phyloP scores from a whole-genome alignment of 1,140 invertebrate species.

The Lerema accius region DNA sequence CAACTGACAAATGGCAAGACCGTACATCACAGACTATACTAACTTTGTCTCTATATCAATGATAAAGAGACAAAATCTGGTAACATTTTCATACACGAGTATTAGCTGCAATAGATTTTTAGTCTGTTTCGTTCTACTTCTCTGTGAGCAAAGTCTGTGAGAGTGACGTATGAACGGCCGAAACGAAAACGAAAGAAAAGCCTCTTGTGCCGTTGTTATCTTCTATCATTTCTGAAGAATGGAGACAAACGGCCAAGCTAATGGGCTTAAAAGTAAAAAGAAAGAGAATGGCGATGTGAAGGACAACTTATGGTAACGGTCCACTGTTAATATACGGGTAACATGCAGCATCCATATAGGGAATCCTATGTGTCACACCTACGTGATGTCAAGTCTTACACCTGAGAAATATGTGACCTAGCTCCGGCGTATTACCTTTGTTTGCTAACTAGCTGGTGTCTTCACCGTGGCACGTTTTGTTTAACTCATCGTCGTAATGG shows the following conservation, averaged over 20 bases:
- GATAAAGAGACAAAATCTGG: too few species aligned
- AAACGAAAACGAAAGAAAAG: conserved; percentile 82
- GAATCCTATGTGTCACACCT: conserved; percentile 82
- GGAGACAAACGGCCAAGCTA: conserved; percentile 83
- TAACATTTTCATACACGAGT: conserved; percentile 36
- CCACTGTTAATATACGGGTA: conserved; percentile 69
- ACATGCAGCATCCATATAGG: conserved; percentile 77
- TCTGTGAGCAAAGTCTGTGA: conserved; percentile 41
- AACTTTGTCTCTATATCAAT: too few species aligned
- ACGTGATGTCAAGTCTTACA: conserved; percentile 77
- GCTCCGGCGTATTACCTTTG: conserved; percentile 71
- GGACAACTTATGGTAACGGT: conserved; percentile 86
- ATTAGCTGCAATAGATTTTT: conserved; percentile 25
- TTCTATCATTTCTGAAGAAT: conserved; percentile 81
- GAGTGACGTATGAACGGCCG: conserved; percentile 82
- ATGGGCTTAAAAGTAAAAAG: conserved; percentile 85
- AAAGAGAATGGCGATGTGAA: conserved; percentile 85
- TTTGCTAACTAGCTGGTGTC: conserved; percentile 63
- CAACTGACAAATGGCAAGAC: too few species aligned
- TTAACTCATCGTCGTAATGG: background rate
- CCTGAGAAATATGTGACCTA: conserved; percentile 79
- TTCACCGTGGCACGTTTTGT: conserved; percentile 30
- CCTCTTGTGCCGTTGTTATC: conserved; percentile 83
- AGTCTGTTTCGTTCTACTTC: conserved; percentile 46
- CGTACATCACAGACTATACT: too few species aligned